Base-by-base conservation (phyloP, 2,113 vertebrate genomes). In the Crotophaga sulcirostris region DNA sequence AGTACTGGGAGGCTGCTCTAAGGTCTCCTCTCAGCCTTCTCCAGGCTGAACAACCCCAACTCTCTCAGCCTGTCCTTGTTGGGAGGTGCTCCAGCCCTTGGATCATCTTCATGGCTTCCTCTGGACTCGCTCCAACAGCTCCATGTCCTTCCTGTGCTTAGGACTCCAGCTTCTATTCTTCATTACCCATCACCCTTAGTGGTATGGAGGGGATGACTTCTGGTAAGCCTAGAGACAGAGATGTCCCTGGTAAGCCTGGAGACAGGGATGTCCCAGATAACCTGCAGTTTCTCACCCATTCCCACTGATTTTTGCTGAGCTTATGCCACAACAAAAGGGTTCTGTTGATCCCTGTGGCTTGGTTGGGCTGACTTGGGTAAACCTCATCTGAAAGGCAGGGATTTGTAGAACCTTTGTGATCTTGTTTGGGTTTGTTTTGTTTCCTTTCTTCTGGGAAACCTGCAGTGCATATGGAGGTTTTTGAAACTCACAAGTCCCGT, bases 141-240 rank as follows among this genome's bases (percentile, higher is more conserved):
- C 47, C 47, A 49, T 49, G 47, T 45, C 44, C 16, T 45, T 45
- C 44, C 44, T 45, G 13, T 45, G 44, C 44, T 45, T 11, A 45
- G 44, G 44, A 45, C 44, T 42, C 40, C 40, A 42, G 44, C 49
- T 33, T 42, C 56, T 88, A 31, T 34, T 93, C 74, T 44, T 70
- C 45, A 5, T n/a, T 38, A 47, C 72, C 66, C 44, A 0, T 1
- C 9, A 4, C 24, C 21, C 44, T 88, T 55, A 1, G 0, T 8
- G 59, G 25, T 1, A 1, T 7, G 8, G 75, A 11, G 38, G n/a
- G 21, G 25, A 4, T 29, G 4, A 38, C 52, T 23, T 9, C 68
- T 73, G 29, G 5, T 38, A 21, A 55, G n/a, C n/a, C 36, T 10
- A 7, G 60, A 52, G 56, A 8, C 12, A 29, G 42, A 40, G 24